phyloP scores from a whole-genome alignment of 2,113 vertebrate genomes.

The Erpornis zantholeuca region DNA sequence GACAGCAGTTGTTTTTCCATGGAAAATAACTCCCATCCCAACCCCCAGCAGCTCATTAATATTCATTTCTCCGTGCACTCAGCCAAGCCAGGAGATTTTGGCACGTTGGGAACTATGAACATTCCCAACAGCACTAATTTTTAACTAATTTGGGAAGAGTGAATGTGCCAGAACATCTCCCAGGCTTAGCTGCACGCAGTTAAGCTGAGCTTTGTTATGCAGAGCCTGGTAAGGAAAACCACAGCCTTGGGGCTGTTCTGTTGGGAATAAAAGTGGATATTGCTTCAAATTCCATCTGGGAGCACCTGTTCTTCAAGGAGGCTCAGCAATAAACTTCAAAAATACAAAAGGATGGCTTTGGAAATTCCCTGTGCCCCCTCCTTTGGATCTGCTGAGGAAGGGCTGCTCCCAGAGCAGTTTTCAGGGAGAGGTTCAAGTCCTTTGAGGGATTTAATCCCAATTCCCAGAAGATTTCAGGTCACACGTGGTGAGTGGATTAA shows the following conservation, averaged over 20 bases:
- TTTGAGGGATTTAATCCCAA: neutral
- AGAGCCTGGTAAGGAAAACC: neutral
- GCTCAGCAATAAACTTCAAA: neutral
- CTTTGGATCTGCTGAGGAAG: neutral
- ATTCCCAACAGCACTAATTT: neutral
- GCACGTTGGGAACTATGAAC: neutral
- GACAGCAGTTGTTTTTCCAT: neutral
- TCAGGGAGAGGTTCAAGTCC: neutral
- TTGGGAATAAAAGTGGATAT: neutral
- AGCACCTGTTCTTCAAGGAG: neutral
- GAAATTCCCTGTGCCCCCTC: neutral
- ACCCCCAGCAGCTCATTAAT: neutral
- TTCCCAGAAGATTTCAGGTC: neutral
- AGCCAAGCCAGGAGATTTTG: neutral
- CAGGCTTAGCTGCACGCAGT: neutral
- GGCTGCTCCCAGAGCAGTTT: neutral
- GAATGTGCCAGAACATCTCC: neutral
- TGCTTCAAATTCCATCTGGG: neutral
- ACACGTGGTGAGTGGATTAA: fast-evolving
- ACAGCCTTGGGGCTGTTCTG: neutral
- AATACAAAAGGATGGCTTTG: neutral
- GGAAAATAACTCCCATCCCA: neutral
- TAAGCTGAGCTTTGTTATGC: neutral
- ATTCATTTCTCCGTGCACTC: neutral
- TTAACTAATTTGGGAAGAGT: neutral